phyloP scores from a whole-genome alignment of 2,113 vertebrate species.

The Hydropotes inermis region DNA sequence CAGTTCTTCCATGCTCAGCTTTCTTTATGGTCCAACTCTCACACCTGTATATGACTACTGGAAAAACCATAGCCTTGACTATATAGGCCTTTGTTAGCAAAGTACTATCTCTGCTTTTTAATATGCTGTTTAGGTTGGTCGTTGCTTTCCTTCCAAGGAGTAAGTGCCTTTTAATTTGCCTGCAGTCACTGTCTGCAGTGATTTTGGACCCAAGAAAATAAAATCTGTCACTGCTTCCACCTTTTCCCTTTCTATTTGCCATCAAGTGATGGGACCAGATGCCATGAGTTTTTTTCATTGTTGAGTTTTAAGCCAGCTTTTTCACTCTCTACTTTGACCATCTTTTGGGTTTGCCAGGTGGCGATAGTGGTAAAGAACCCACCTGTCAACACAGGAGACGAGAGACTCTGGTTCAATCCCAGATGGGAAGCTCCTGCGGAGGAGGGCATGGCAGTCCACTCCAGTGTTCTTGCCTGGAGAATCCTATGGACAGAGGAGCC shows the following conservation, averaged over 20 bases:
- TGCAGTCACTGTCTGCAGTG: not conserved
- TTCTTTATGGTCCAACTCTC: not conserved
- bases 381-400: not conserved
- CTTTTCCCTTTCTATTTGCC: not conserved
- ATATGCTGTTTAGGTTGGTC: not conserved
- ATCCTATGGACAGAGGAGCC: not conserved
- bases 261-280: not conserved
- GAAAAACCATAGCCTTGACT: not conserved
- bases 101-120: not conserved
- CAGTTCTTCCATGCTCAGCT: not conserved
- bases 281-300: not conserved
- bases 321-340: not conserved
- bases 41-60: not conserved
- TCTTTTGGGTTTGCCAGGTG: not conserved
- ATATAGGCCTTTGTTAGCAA: not conserved
- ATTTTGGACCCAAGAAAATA: not conserved
- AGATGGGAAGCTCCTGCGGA: not conserved
- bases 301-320: not conserved
- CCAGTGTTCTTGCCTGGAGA: not conserved
- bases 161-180: not conserved
- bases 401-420: not conserved
- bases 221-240: not conserved
- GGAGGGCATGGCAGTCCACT: not conserved
- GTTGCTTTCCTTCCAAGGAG: not conserved
- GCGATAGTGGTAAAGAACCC: not conserved